Evolutionary conservation across 2,797 vertebrate species (phyloP).

Genomic region (Rhynchonycteris naso): DNA sequence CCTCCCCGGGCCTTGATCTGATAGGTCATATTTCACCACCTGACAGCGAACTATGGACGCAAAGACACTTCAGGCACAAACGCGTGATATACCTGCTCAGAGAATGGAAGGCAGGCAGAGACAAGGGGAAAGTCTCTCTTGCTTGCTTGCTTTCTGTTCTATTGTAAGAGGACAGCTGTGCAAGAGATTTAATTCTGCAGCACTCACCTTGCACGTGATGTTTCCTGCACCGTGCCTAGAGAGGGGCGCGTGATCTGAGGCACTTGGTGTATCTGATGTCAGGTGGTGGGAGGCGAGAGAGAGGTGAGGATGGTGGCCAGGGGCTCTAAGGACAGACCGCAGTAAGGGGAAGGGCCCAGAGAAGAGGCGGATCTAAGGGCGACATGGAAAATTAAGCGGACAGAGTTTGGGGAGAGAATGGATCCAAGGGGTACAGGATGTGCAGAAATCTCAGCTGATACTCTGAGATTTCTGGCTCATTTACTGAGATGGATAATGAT

Average conservation of each 20-base stretch:
- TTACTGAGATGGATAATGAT: fast-evolving
- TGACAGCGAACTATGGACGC: not conserved
- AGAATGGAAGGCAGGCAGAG: not conserved
- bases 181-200: not conserved
- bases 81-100: not conserved
- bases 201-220: fast-evolving
- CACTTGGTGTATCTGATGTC: fast-evolving
- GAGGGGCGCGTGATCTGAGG: not conserved
- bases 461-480: fast-evolving
- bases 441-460: fast-evolving
- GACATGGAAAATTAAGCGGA: fast-evolving
- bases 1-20: not conserved
- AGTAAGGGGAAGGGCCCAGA: not conserved
- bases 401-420: not conserved
- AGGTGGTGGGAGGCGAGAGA: not conserved
- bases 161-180: not conserved
- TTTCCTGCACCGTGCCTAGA: not conserved
- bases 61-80: not conserved
- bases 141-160: not conserved
- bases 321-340: fast-evolving
- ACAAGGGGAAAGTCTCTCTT: not conserved
- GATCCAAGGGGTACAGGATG: no score
- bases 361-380: fast-evolving
- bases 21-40: not conserved
- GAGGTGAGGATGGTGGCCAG: not conserved